Percentiles rank a stretch among this genome's conserved stretches.
These are phyloP conservation scores for Aratinga solstitialis DNA, from an alignment of 2,797 vertebrate genomes.

Conservation along the genomic window DNA sequence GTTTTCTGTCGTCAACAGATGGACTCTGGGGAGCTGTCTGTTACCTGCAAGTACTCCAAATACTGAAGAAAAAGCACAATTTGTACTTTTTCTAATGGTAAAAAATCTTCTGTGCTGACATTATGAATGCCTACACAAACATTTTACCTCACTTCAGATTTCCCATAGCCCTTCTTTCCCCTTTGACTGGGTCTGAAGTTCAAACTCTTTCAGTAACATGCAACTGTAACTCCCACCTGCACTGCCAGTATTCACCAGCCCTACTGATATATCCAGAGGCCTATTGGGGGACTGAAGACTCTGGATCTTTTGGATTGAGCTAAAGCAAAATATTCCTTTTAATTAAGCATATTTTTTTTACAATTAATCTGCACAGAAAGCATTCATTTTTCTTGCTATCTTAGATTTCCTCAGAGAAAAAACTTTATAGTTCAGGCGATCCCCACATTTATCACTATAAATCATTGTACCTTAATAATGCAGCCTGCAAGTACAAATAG, in stretches of 20 bases:
- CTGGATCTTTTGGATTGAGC: not conserved
- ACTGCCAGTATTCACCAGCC: not conserved
- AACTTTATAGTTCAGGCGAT: not conserved
- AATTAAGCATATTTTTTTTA: conserved; percentile 46
- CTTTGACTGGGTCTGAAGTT: not conserved
- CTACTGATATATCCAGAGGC: not conserved
- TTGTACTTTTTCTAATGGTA: not conserved
- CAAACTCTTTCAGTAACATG: not conserved
- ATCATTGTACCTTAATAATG: not conserved
- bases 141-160: not conserved
- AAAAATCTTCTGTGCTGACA: not conserved
- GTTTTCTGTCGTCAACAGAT: not conserved
- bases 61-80: not conserved
- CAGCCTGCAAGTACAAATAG: not conserved
- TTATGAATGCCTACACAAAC: not conserved
- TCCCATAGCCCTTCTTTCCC: not conserved
- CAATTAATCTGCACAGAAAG: conserved; percentile 29
- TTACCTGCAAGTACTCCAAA: not conserved
- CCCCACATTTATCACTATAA: not conserved
- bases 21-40: not conserved
- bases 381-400: conserved; percentile 9
- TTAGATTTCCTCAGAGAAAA: conserved; percentile 1
- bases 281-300: not conserved
- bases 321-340: not conserved
- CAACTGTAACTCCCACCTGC: not conserved